Percentiles rank a stretch among this genome's conserved stretches.
Conservation (phyloP, 2,888 invertebrate genomes). For the Itoplectis maculator region DNA sequence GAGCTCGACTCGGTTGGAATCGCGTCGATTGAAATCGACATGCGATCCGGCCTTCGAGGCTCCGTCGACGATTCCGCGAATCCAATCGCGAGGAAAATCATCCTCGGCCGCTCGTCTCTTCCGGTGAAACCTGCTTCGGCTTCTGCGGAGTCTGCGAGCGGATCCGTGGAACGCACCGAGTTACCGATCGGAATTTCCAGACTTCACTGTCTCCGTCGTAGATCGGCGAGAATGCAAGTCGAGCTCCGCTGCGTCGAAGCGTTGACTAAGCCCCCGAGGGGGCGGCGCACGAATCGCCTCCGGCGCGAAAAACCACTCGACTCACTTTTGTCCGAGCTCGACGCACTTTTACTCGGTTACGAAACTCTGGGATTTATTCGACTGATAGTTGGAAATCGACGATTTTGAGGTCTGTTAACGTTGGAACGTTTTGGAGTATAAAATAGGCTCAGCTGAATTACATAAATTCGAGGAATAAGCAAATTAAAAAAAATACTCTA, state of each 20-base stretch:
- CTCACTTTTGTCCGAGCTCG: background rate
- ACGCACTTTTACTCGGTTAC: conserved; percentile 7
- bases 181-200: conserved; percentile 25
- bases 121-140: conserved; percentile 46
- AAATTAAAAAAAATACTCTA: no score
- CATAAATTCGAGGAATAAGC: background rate
- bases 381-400: background rate
- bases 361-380: background rate
- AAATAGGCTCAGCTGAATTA: background rate
- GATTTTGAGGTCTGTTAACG: background rate
- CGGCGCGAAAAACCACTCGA: conserved; percentile 3
- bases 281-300: background rate
- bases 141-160: background rate
- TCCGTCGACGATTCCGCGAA: conserved; percentile 30
- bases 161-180: conserved; percentile 25
- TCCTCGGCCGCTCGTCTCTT: conserved; percentile 41
- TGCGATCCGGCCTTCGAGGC: conserved; percentile 23
- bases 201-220: conserved; percentile 21
- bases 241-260: no score
- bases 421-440: background rate
- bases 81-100: conserved; percentile 41
- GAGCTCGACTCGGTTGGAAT: conserved; percentile 29
- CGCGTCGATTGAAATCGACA: conserved; percentile 44
- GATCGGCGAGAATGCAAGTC: conserved; percentile 11
- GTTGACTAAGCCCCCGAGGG: background rate